Conservation (phyloP, 2,797 vertebrate species). For the Alfaro cultratus region DNA sequence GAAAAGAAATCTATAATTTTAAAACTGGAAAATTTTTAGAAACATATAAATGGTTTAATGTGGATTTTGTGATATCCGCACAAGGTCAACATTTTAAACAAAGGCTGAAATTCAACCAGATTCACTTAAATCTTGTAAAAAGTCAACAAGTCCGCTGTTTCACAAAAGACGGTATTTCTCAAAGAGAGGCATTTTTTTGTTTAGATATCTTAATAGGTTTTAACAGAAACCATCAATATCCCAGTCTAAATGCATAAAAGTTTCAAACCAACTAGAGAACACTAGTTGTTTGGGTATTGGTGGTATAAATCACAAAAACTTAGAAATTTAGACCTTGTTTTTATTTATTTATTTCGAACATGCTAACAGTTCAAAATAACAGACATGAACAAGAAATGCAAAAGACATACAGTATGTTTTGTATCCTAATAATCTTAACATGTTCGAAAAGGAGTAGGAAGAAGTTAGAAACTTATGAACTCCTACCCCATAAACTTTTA, state of each 20-base stretch:
- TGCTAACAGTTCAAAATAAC: too few species aligned
- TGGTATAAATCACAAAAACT: neutral
- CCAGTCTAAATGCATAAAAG: neutral
- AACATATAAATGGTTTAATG: neutral
- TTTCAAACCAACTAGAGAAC: neutral
- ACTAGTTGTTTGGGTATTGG: neutral
- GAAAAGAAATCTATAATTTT: neutral
- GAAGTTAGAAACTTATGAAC: too few species aligned
- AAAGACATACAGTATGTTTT: too few species aligned
- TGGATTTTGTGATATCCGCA: neutral
- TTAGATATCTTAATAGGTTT: neutral
- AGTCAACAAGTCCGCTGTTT: neutral
- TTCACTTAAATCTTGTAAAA: neutral
- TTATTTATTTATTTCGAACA: too few species aligned
- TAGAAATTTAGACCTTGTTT: neutral
- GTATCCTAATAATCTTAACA: too few species aligned
- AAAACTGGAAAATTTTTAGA: neutral
- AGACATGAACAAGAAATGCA: too few species aligned
- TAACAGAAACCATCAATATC: neutral
- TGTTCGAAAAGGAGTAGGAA: too few species aligned
- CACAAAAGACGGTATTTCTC: neutral
- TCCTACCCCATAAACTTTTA: too few species aligned
- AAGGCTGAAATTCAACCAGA: neutral
- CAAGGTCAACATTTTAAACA: neutral
- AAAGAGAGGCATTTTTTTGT: neutral